Evolutionary conservation across 35 echinoderm and acorn worm genomes (phyloP).

Genomic region (Patiria miniata): DNA sequence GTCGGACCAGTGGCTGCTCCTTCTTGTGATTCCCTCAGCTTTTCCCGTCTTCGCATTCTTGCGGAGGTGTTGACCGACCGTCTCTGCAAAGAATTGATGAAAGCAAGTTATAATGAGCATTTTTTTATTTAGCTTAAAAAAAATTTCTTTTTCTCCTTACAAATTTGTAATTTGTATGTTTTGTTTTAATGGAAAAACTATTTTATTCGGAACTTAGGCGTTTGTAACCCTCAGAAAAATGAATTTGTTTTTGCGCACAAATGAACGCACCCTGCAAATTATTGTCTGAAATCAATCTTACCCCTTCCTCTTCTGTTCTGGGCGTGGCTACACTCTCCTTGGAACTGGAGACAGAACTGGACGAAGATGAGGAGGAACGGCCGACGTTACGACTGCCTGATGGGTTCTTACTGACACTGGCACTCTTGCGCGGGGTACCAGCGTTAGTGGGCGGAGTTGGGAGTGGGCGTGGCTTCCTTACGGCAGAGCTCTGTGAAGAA

Average conservation of each 20-base stretch:
- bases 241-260: no score
- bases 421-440: slow-evolving; percentile 79
- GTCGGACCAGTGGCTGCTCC: slow-evolving; percentile 48
- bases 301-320: slow-evolving; percentile 48
- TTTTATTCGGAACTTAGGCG: no score
- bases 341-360: slow-evolving; percentile 90
- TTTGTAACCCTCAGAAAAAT: no score
- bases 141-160: no score
- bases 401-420: slow-evolving; percentile 47
- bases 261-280: no score
- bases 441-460: slow-evolving; percentile 79
- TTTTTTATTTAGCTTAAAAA: no score
- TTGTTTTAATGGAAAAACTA: no score
- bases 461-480: slow-evolving; percentile 71
- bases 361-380: slow-evolving; percentile 30
- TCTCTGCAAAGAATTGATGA: neutral
- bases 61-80: slow-evolving; percentile 67
- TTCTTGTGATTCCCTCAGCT: slow-evolving; percentile 94
- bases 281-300: neutral
- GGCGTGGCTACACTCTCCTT: slow-evolving; percentile 84
- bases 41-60: slow-evolving; percentile 79
- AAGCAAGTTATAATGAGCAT: no score
- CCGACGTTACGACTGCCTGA: slow-evolving; percentile 25
- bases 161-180: no score
- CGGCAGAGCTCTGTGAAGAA: slow-evolving; percentile 17